Base-by-base conservation (phyloP, 1,140 invertebrate species). In the Telenomus remus region DNA sequence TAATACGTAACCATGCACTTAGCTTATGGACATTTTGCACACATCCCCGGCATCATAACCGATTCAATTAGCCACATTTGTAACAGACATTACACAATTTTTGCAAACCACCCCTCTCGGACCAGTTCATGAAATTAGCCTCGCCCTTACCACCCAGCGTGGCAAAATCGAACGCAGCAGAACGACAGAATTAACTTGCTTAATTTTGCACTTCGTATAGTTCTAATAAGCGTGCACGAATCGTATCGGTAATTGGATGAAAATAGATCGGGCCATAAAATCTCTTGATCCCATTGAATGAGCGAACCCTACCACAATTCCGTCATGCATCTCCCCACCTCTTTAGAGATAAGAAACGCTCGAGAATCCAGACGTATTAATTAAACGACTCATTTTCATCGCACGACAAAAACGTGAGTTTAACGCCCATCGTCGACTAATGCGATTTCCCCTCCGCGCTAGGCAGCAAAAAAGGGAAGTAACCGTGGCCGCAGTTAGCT, bases 351-450 rank as follows among this genome's bases (percentile, higher is more conserved):
- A 76, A 76, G 76, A 79, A 81, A 79, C 76, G 78, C 79, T 77
- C 66, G 34, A 70, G 70, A 81, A 63, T 73, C 77, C 84, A 87
- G 85, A 88, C 85, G 82, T 87, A 88, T 88, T 88, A 88, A 88
- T 88, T 87, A 88, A 88, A 87, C 82, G 85, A 82, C 82, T 87
- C 85, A 86, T 87, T 88, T 87, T 86, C 80, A 87, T 87, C 85
- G 81, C 77, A 81, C 79, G 81, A 83, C 81, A 85, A 85, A 87
- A 86, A 86, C 82, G 83, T 76, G 81, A 83, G 81, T 87, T 85
- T 85, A 87, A 87, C 86, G 85, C 85, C 87, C 84, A 87, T 87
- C 82, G 85, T 59, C 75, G 78, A 71, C 81, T 85, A 87, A 86
- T 86, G 79, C 79, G 77, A 76, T 76, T 81, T 79, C 82, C 84